Evolutionary conservation across 2,797 vertebrate species (phyloP).

Genomic region (Agapornis canus): DNA sequence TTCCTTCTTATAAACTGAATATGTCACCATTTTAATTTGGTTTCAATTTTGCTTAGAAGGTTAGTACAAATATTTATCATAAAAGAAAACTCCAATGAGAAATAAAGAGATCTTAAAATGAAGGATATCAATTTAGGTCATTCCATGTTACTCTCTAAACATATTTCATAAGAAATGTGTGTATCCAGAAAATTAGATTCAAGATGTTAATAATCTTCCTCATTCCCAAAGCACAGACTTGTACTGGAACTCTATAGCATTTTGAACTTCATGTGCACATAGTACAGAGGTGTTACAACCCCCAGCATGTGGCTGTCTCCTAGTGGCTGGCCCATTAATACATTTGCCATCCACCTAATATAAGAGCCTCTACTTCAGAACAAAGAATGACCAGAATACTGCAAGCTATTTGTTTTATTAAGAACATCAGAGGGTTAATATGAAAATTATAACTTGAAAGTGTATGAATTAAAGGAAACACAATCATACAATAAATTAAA

Average conservation of each 20-base stretch:
- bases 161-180: neutral
- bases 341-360: neutral
- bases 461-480: neutral
- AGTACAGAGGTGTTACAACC: rapidly evolving
- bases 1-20: neutral
- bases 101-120: neutral
- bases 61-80: neutral
- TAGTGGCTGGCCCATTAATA: neutral
- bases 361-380: neutral
- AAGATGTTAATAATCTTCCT: neutral
- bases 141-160: neutral
- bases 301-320: neutral
- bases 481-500: neutral
- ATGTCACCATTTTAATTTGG: neutral
- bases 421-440: neutral
- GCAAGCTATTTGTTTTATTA: neutral
- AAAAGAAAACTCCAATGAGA: neutral
- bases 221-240: neutral
- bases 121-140: neutral
- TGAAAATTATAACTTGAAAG: neutral
- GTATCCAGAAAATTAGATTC: neutral
- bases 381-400: neutral
- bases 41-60: neutral
- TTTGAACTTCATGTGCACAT: neutral
- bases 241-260: neutral